Conservation (phyloP, 2,113 vertebrate species). For the Chionomys nivalis region DNA sequence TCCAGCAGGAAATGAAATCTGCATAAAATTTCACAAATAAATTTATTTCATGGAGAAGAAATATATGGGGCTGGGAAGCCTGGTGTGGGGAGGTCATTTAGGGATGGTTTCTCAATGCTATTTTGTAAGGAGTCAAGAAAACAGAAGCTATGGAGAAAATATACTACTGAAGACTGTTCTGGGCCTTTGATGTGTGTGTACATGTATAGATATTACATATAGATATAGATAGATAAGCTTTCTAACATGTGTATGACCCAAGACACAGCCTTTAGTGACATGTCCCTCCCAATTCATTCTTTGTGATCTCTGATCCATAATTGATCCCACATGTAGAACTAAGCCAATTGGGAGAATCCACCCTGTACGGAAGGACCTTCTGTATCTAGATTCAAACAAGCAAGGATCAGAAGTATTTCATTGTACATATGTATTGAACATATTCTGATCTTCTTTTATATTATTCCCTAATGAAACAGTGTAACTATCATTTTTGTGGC, state of each 20-base stretch:
- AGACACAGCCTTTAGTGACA: neutral
- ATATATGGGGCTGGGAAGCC: fast-evolving
- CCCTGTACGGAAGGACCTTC: neutral
- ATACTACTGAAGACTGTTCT: neutral
- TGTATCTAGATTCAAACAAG: neutral
- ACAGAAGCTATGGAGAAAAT: neutral
- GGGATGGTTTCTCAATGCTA: no score
- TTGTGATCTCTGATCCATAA: neutral
- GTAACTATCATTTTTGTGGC: neutral
- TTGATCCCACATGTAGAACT: neutral
- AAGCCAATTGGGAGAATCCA: neutral
- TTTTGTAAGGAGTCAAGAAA: neutral
- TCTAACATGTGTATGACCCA: neutral
- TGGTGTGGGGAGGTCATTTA: neutral
- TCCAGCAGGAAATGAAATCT: neutral
- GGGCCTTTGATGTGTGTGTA: neutral
- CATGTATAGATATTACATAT: neutral
- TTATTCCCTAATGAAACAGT: neutral
- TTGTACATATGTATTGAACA: no score
- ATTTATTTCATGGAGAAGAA: neutral
- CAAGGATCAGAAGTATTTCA: neutral
- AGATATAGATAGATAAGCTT: no score
- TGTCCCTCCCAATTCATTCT: neutral
- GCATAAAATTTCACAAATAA: neutral
- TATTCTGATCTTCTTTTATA: neutral